Base-by-base conservation (phyloP, 23 tunicate genomes). In the Phallusia fumigata region DNA sequence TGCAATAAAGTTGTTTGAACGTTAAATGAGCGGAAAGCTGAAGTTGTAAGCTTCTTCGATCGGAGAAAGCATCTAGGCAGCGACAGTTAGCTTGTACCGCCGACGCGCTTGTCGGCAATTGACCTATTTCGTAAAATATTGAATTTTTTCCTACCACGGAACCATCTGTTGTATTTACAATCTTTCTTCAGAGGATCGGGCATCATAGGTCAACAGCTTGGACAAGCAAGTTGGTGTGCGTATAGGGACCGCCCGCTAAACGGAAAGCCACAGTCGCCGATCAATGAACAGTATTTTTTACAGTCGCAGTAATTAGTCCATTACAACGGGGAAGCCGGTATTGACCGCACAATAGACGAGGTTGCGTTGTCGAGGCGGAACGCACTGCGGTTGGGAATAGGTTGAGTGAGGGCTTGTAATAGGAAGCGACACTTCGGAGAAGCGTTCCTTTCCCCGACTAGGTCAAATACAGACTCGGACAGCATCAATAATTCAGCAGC, bases 191-290 rank as follows among this genome's bases (percentile, higher is more conserved):
- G 47, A 10, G 8, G 69, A 13, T 1, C 69, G 3, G 28, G 69
- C 11, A 6, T 13, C 11, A 58, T 6, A 58, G 69, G 69, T 1
- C 13, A 58, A 5, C 28, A 58, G 47, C 47, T 40, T 24, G 69
- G 69, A 16, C 16, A 58, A 58, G 28, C 69, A 22, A 58, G 13
- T 16, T 58, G 3, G 69, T 58, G 69, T 5, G 28, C 69, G 15
- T 24, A 58, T 24, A 24, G 28, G 13, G 28, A 16, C 69, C 69
- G 69, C 69, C 69, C 13, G 69, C 69, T 6, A 11, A 58, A 24
- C 69, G 69, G 69, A 58, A 58, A 58, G 69, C 69, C 69, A 58
- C 69, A 24, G 69, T 58, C 69, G 16, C 28, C 69, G 13, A 58
- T 58, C 69, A 24, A 58, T 58, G 69, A 58, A 58, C 13, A 16